Evolutionary conservation across 1,140 invertebrate genomes (phyloP), one percentile per base, ranked within the genome.

Genomic region (Brachionus asplanchnoidis): DNA sequence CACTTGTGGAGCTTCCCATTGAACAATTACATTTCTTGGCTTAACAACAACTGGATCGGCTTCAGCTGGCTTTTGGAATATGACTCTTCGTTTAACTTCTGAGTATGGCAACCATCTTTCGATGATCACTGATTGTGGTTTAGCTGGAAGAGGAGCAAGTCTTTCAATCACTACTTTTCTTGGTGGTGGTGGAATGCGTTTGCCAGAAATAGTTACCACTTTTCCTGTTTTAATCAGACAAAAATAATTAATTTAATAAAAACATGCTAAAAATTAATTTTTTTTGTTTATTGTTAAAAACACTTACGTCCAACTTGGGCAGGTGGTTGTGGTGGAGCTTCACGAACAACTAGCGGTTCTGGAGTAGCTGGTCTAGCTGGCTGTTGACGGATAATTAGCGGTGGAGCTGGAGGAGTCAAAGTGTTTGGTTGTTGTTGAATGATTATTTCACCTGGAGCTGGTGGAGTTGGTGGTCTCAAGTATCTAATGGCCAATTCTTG

Each of bases 161-260:
- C 84, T 66, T 68, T 85, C 84, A 77, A 85, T 78, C n/a, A 85
- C 50, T 42, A 85, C 68, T 85, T 65, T 53, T 56, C 84, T 40
- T 77, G 84, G 84, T 77, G 84, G 70, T 46, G 84, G 84, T 77
- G 84, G 84, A 5, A 83, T 66, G 28, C 53, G 36, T 70, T 65
- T 65, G 26, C 53, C 53, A 40, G 53, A 68, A 26, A 66, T 83
- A 12, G 80, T 83, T 5, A 83, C 65, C 2, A 83, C 80, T 46
- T 83, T 83, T 36, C 53, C 65, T 68, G 28, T 28, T 28, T 28
- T 14, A 68, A 7, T 36, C 32, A 36, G 6, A 36, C 6, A 7
- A 36, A 36, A 36, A 3, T 7, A 36, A 36, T 36, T 7, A 36
- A 36, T 36, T 5, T 7, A 36, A 36, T 36, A 6, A 36, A 36